Percentiles rank a stretch among this genome's conserved stretches.
These are phyloP conservation scores for Corydoras sp. DNA, from an alignment of 2,113 vertebrate genomes.

Conservation along the genomic window DNA sequence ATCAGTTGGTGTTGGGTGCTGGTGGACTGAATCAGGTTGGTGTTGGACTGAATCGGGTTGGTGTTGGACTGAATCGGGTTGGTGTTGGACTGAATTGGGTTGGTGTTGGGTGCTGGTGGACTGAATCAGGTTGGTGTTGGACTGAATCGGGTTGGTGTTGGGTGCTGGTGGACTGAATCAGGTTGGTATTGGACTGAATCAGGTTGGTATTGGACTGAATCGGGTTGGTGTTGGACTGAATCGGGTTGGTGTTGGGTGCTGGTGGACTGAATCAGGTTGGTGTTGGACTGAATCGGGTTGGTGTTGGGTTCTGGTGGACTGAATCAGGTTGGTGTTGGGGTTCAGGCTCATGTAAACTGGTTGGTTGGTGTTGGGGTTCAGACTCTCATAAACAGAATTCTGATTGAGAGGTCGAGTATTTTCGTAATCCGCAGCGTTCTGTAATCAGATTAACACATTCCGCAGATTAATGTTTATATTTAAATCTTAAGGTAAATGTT, in stretches of 20 bases:
- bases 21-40: neutral
- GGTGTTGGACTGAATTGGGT: neutral
- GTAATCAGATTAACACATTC: no score
- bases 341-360: neutral
- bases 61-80: neutral
- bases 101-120: neutral
- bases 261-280: neutral
- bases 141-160: neutral
- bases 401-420: no score
- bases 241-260: neutral
- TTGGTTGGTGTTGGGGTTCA: neutral
- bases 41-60: neutral
- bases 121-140: no score
- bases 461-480: no score
- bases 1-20: neutral
- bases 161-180: no score
- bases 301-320: neutral
- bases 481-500: no score
- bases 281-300: neutral
- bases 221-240: neutral
- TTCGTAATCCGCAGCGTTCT: no score
- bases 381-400: no score
- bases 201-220: neutral
- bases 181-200: no score
- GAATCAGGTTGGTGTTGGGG: neutral